These are phyloP conservation scores for Alethe castanea DNA, from an alignment of 2,113 vertebrate genomes.

Conservation along the genomic window DNA sequence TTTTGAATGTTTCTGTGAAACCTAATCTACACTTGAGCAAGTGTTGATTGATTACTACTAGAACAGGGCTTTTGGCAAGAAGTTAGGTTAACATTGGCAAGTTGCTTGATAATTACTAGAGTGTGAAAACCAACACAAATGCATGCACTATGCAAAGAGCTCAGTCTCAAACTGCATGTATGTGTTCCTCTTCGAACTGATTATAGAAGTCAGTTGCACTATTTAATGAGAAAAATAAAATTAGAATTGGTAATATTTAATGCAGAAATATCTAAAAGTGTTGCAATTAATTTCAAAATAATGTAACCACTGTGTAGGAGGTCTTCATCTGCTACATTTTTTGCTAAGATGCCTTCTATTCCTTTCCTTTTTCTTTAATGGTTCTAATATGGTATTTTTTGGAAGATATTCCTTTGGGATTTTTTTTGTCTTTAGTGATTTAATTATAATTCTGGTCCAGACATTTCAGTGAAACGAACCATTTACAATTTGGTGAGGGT, in stretches of 20 bases:
- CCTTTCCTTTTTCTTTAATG: background rate
- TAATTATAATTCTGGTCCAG: background rate
- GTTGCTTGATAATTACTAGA: constrained; percentile 23
- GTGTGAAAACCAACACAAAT: constrained; percentile 28
- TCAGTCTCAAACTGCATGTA: background rate
- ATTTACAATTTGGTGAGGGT: background rate
- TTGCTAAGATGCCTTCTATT: background rate
- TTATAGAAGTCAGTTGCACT: background rate
- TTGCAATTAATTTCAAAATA: constrained; percentile 8
- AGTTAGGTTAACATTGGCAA: background rate
- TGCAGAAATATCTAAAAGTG: background rate
- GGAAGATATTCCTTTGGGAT: background rate
- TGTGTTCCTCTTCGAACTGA: background rate
- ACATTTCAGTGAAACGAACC: background rate
- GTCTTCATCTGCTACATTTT: background rate
- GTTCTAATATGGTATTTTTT: background rate
- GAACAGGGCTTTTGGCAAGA: constrained; percentile 29
- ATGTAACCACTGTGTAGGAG: background rate
- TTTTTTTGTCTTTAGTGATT: background rate
- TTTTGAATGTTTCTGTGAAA: background rate
- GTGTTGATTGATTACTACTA: constrained; percentile 22
- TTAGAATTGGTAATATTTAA: background rate
- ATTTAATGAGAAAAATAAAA: background rate
- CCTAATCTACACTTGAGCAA: background rate
- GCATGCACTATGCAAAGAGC: background rate